A percentile compares a stretch with the other conserved stretches of the same genome.
These are phyloP conservation scores for Drosophila insularis DNA, from an alignment of 1,140 invertebrate species.

Conservation along the genomic window DNA sequence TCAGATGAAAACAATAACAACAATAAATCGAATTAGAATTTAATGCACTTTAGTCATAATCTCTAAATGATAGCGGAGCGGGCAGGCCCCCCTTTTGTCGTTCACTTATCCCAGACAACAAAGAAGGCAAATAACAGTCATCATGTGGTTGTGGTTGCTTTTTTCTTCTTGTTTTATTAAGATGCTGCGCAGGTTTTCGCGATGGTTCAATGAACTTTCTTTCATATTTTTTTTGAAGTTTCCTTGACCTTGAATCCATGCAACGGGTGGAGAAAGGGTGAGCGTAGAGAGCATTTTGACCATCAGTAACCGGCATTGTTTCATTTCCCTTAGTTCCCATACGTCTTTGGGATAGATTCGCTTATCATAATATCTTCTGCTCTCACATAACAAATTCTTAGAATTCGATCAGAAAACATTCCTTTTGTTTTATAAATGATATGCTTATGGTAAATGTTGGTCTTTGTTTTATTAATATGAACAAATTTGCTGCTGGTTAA, in stretches of 20 bases:
- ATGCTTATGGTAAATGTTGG: too few relatives aligned
- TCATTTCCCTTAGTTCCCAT: neutral
- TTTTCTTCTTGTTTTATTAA: slow-evolving; percentile 8
- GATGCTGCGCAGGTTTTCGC: slow-evolving; percentile 60
- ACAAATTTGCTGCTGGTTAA: too few relatives aligned
- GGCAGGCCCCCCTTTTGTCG: neutral
- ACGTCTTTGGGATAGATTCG: too few relatives aligned
- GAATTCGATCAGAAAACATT: too few relatives aligned
- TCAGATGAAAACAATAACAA: slow-evolving; percentile 1
- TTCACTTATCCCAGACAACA: slow-evolving; percentile 42
- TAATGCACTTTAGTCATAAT: slow-evolving; percentile 16
- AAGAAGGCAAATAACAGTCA: slow-evolving; percentile 51
- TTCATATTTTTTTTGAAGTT: slow-evolving; percentile 35
- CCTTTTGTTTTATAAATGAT: too few relatives aligned
- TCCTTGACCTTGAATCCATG: slow-evolving; percentile 66
- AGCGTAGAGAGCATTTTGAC: neutral
- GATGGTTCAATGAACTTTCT: slow-evolving; percentile 68
- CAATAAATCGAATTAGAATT: slow-evolving; percentile 14
- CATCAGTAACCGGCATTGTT: neutral
- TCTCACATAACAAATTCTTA: too few relatives aligned
- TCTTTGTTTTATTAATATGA: too few relatives aligned
- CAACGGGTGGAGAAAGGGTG: neutral
- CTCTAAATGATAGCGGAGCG: neutral
- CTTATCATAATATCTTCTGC: too few relatives aligned
- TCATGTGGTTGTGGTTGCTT: slow-evolving; percentile 32